These are phyloP conservation scores for Thecophora atra DNA, from an alignment of 2,888 invertebrate species.

Conservation along the genomic window DNA sequence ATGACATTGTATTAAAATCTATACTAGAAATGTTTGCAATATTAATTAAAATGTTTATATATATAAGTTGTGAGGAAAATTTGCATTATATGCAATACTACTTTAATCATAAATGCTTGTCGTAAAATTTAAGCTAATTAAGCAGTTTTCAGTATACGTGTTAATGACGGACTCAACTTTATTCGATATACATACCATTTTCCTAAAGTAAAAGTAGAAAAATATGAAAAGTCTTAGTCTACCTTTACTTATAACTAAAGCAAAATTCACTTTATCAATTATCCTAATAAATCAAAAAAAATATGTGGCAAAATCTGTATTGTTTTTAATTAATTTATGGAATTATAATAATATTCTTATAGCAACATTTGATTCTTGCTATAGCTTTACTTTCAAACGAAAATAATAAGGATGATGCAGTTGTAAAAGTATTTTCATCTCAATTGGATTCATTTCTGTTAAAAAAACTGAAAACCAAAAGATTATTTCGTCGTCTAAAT, in stretches of 20 bases:
- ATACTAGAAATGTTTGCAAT: slow-evolving; percentile 20
- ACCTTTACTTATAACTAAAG: slow-evolving; percentile 23
- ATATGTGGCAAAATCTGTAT: slow-evolving; percentile 11
- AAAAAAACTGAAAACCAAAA: no score
- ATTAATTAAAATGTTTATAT: slow-evolving; percentile 27
- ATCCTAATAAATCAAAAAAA: slow-evolving; percentile 32
- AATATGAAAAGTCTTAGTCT: neutral
- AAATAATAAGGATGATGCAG: no score
- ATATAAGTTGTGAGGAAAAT: slow-evolving; percentile 12
- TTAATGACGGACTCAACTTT: neutral
- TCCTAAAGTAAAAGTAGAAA: slow-evolving; percentile 5
- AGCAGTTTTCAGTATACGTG: slow-evolving; percentile 2
- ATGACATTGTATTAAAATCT: neutral
- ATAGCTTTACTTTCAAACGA: no score
- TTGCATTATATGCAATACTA: neutral
- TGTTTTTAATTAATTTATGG: slow-evolving; percentile 4
- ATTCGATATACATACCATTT: slow-evolving; percentile 2
- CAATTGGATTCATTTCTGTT: no score
- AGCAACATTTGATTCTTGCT: no score
- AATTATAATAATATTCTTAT: neutral
- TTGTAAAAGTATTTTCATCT: no score
- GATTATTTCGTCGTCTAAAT: no score
- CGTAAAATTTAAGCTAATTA: neutral
- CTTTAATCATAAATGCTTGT: neutral
- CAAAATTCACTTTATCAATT: slow-evolving; percentile 27